A percentile compares a stretch with the other conserved stretches of the same genome.
phyloP scores from a whole-genome alignment of 2,113 vertebrate genomes.

The Calcarius ornatus region DNA sequence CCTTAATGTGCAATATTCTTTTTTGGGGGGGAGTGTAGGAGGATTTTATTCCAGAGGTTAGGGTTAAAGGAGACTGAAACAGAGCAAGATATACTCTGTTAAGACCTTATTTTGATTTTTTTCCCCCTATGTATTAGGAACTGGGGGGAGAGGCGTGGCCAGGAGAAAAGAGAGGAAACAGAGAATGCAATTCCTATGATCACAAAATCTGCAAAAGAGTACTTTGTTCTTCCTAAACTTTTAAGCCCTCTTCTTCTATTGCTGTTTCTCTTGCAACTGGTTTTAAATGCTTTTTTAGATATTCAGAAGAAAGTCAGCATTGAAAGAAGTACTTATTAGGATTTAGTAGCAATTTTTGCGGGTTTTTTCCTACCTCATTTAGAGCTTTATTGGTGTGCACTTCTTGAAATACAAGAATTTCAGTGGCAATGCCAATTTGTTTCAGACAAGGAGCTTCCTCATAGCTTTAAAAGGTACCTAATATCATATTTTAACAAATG shows the following conservation, averaged over 20 bases:
- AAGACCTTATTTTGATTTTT: background rate
- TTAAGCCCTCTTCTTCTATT: background rate
- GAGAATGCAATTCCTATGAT: background rate
- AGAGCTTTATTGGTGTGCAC: background rate
- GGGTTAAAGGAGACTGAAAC: background rate
- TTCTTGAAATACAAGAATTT: background rate
- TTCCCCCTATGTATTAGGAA: background rate
- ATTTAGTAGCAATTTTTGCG: background rate
- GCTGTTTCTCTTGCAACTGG: background rate
- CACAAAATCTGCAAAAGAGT: background rate
- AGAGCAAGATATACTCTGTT: background rate
- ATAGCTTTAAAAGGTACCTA: background rate
- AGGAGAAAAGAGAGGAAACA: background rate
- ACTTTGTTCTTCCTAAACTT: conserved; percentile 10
- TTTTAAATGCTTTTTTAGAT: background rate
- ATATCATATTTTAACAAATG: background rate
- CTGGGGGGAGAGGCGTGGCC: accelerated
- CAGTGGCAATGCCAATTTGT: background rate
- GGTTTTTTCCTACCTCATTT: background rate
- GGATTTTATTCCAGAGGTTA: background rate
- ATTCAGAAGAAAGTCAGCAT: background rate
- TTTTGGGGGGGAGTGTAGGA: background rate
- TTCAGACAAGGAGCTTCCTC: background rate
- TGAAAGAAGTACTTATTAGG: background rate
- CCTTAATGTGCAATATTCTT: background rate